A percentile compares a stretch with the other conserved stretches of the same genome.
phyloP scores from a whole-genome alignment of 2,888 invertebrate genomes.

The Macropis europaea region DNA sequence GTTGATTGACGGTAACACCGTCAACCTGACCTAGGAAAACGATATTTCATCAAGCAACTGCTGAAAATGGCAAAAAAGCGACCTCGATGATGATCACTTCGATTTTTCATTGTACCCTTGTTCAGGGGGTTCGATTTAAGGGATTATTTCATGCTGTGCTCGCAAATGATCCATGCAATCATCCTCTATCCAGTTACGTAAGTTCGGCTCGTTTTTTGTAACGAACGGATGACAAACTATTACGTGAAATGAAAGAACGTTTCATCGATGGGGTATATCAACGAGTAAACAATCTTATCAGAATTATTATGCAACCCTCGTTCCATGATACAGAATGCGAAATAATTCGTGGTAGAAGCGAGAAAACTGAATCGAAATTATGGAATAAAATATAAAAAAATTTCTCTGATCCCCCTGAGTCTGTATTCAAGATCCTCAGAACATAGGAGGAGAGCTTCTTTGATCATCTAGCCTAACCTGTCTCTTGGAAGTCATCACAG shows the following conservation, averaged over 20 bases:
- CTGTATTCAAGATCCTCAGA: background rate
- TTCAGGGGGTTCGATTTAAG: background rate
- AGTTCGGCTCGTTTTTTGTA: background rate
- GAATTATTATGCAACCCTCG: background rate
- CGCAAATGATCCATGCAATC: background rate
- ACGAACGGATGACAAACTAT: background rate
- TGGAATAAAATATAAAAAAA: background rate
- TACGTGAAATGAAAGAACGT: background rate
- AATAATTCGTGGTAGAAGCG: too few relatives aligned
- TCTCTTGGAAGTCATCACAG: slow-evolving; percentile 77
- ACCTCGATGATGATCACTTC: background rate
- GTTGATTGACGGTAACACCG: slow-evolving; percentile 87
- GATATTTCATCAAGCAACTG: slow-evolving; percentile 59
- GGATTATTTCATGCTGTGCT: background rate
- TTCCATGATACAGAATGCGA: background rate
- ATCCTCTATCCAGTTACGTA: background rate
- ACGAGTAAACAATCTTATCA: background rate
- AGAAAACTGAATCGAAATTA: too few relatives aligned
- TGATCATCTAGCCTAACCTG: slow-evolving; percentile 74
- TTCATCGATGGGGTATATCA: too few relatives aligned
- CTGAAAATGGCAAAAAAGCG: background rate
- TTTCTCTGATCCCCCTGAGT: too few relatives aligned
- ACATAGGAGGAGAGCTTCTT: slow-evolving; percentile 37
- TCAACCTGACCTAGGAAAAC: slow-evolving; percentile 82
- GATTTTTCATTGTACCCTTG: background rate